Percentiles rank a stretch among this genome's conserved stretches.
Conservation (phyloP, 1,140 invertebrate genomes). For the Tenebrio molitor region DNA sequence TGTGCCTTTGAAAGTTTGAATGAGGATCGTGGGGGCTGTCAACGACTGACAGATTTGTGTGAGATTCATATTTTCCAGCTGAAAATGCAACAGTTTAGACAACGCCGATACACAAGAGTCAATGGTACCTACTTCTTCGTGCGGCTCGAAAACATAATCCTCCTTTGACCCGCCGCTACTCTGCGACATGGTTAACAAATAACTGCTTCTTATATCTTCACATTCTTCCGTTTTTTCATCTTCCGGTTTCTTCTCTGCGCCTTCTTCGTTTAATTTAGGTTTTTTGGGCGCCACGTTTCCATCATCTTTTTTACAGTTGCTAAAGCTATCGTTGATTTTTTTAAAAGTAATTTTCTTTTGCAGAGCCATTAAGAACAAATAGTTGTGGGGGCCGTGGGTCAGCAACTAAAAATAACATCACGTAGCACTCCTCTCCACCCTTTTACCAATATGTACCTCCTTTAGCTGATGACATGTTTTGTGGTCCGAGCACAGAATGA, state of each 20-base stretch:
- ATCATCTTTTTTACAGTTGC: conserved; percentile 52
- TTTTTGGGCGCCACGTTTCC: conserved; percentile 25
- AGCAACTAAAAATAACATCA: conserved; percentile 69
- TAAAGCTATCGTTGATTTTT: conserved; percentile 69
- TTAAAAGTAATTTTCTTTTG: conserved; percentile 71
- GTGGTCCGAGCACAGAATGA: conserved; percentile 88
- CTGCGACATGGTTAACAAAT: conserved; percentile 79
- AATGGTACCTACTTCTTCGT: conserved; percentile 75
- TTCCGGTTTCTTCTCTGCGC: conserved; percentile 56
- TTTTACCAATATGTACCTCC: conserved; percentile 65
- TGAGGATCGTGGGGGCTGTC: conserved; percentile 75
- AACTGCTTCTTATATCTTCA: conserved; percentile 74
- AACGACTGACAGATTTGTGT: conserved; percentile 68
- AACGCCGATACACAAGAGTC: too few relatives aligned
- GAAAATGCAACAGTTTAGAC: conserved; percentile 34
- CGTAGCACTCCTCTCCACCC: too few relatives aligned
- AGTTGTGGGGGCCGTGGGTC: conserved; percentile 77
- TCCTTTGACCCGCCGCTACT: conserved; percentile 58
- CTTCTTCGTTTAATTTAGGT: conserved; percentile 30
- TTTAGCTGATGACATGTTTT: conserved; percentile 87
- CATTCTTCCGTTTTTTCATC: conserved; percentile 60
- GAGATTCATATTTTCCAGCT: conserved; percentile 77
- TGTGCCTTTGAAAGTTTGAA: conserved; percentile 82
- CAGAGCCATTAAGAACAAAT: conserved; percentile 72
- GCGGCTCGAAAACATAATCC: conserved; percentile 74